These are phyloP conservation scores for Drosophila merina DNA, from an alignment of 2,888 invertebrate species.

Conservation along the genomic window DNA sequence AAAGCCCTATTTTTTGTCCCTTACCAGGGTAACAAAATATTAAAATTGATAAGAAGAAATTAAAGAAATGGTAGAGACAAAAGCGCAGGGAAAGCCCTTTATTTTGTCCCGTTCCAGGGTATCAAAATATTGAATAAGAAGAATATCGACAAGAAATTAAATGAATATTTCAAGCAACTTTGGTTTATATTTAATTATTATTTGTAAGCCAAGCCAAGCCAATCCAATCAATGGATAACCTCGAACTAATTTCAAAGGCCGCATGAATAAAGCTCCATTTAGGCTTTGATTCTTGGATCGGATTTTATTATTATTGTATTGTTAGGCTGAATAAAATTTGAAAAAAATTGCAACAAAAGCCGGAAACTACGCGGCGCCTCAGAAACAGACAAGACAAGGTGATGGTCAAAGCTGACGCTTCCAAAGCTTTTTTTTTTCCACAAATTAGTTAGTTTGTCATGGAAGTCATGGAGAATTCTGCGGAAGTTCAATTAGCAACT, in stretches of 20 bases:
- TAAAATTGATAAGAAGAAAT: too few relatives aligned
- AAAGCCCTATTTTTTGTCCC: too few relatives aligned
- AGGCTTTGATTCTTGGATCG: background rate
- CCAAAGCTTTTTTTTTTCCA: constrained; percentile 14
- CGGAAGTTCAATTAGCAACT: constrained; percentile 59
- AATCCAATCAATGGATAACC: background rate
- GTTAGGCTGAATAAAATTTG: constrained; percentile 3
- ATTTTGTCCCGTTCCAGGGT: too few relatives aligned
- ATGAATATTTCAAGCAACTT: too few relatives aligned
- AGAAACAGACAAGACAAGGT: constrained; percentile 33
- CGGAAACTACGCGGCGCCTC: constrained; percentile 28
- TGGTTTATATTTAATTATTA: too few relatives aligned
- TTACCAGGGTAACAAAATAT: too few relatives aligned
- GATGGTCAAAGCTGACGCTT: constrained; percentile 39
- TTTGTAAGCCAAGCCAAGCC: too few relatives aligned
- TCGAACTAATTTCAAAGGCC: constrained; percentile 1
- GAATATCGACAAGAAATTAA: too few relatives aligned
- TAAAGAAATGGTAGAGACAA: too few relatives aligned
- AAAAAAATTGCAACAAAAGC: constrained; percentile 31
- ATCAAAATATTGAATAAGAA: too few relatives aligned
- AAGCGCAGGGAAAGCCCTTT: too few relatives aligned
- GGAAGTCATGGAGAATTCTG: constrained; percentile 30
- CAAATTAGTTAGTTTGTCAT: background rate
- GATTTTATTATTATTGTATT: background rate
- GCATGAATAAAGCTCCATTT: background rate